Percentiles rank a stretch among this genome's conserved stretches.
Evolutionary conservation across 2,113 vertebrate species (phyloP).

Genomic region (Hirundichthys speculiger): DNA sequence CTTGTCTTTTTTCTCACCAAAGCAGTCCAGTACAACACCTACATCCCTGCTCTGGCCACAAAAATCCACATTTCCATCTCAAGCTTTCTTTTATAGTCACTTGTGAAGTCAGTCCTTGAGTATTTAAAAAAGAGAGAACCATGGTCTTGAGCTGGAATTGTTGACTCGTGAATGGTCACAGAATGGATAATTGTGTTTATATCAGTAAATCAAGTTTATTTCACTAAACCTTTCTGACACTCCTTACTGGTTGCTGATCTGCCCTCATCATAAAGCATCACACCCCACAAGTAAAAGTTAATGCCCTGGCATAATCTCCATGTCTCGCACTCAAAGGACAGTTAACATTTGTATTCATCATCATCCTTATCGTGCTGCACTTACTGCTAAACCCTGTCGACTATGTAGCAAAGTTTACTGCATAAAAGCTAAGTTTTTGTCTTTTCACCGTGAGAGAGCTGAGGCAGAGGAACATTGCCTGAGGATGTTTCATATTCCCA

Average conservation of each 20-base stretch:
- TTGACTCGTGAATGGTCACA: too few species aligned
- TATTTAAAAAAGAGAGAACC: too few species aligned
- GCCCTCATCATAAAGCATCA: conserved; percentile 46
- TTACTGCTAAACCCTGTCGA: conserved; percentile 51
- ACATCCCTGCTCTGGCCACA: too few species aligned
- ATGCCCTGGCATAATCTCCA: conserved; percentile 29
- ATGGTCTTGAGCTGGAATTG: too few species aligned
- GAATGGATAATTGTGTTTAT: conserved; percentile 25
- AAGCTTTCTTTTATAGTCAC: too few species aligned
- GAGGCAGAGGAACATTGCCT: conserved; percentile 67
- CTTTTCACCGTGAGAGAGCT: conserved; percentile 66
- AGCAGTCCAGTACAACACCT: too few species aligned
- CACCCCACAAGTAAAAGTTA: conserved; percentile 40
- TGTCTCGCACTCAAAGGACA: conserved; percentile 50
- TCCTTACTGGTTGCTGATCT: conserved; percentile 5
- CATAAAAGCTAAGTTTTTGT: conserved; percentile 68
- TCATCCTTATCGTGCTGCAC: conserved; percentile 31
- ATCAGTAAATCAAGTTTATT: conserved; percentile 42
- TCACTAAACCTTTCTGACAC: conserved; percentile 6
- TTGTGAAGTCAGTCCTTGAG: too few species aligned
- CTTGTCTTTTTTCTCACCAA: too few species aligned
- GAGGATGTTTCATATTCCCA: conserved; percentile 75
- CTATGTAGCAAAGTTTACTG: conserved; percentile 65
- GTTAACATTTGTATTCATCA: conserved; percentile 71
- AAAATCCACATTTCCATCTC: too few species aligned